Conservation (phyloP, 2,113 vertebrate species). For the Thamnaconus septentrionalis region DNA sequence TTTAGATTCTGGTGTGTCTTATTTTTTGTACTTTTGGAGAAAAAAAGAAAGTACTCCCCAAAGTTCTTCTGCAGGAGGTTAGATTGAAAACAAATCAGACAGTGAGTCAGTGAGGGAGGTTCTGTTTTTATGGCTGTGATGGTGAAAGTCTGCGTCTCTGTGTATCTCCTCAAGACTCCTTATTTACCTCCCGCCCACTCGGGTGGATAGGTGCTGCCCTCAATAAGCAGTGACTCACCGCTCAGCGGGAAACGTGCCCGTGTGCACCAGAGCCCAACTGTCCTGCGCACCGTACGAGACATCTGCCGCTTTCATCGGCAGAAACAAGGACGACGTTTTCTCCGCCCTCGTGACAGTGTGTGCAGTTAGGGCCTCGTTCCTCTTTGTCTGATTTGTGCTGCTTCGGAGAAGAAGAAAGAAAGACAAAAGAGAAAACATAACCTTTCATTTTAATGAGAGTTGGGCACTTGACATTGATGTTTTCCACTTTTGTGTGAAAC, state of each 20-base stretch:
- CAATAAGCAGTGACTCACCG: constrained; percentile 32
- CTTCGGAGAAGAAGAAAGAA: not conserved
- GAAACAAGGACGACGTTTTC: not conserved
- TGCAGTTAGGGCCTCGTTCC: constrained; percentile 20
- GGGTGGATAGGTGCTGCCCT: constrained; percentile 27
- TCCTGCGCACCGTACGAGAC: not conserved
- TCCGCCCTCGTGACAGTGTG: constrained; percentile 4
- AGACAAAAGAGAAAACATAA: not conserved
- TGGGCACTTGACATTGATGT: not conserved
- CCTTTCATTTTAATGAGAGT: no score
- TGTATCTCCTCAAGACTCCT: constrained; percentile 8
- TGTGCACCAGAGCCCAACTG: not conserved
- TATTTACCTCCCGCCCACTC: constrained; percentile 27
- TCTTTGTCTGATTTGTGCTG: not conserved
- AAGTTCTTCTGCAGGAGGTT: constrained; percentile 4
- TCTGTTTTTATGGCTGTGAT: not conserved
- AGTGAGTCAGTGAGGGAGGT: constrained; percentile 6
- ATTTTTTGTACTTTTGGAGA: no score
- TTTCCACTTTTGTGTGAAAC: not conserved
- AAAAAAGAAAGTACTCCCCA: constrained; percentile 9
- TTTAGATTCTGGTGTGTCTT: constrained; percentile 4
- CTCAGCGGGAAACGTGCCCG: not conserved
- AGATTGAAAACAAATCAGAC: not conserved
- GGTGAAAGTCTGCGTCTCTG: constrained; percentile 5
- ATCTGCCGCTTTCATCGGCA: constrained; percentile 9